Evolutionary conservation across 2,888 invertebrate genomes (phyloP).

Genomic region (Ochropleura leucogaster): DNA sequence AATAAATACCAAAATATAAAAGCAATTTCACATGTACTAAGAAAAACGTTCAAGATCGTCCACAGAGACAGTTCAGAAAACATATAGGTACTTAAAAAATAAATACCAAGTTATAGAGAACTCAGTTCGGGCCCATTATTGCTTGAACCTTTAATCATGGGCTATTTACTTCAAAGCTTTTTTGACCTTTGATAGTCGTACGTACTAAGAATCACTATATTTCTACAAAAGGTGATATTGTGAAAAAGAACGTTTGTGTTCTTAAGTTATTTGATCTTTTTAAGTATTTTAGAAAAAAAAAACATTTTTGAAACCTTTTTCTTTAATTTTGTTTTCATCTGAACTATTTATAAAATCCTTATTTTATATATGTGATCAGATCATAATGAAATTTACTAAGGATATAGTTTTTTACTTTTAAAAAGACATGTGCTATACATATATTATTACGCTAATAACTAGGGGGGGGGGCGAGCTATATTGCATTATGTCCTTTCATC

Average conservation of each 20-base stretch:
- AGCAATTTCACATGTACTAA: neutral
- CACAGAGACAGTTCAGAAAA: constrained; percentile 2
- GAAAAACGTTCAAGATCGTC: constrained; percentile 7
- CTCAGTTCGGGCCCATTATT: constrained; percentile 18
- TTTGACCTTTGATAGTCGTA: constrained; percentile 29
- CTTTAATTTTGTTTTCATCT: too few relatives aligned
- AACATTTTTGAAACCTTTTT: neutral
- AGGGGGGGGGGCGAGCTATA: too few relatives aligned
- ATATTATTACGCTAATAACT: too few relatives aligned
- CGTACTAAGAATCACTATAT: constrained; percentile 8
- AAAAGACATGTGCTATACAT: too few relatives aligned
- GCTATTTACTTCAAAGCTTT: constrained; percentile 40
- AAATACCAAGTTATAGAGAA: neutral
- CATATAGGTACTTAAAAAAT: constrained; percentile 4
- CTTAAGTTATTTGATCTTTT: neutral
- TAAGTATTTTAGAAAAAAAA: neutral
- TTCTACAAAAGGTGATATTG: constrained; percentile 7
- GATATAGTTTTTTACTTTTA: too few relatives aligned
- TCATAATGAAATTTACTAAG: too few relatives aligned
- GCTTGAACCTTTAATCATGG: constrained; percentile 16
- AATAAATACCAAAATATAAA: neutral
- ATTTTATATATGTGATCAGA: too few relatives aligned
- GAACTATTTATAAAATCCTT: too few relatives aligned
- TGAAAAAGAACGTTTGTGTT: neutral
- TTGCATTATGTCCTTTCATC: too few relatives aligned